phyloP scores from a whole-genome alignment of 2,888 invertebrate species.

The Patella caerulea region DNA sequence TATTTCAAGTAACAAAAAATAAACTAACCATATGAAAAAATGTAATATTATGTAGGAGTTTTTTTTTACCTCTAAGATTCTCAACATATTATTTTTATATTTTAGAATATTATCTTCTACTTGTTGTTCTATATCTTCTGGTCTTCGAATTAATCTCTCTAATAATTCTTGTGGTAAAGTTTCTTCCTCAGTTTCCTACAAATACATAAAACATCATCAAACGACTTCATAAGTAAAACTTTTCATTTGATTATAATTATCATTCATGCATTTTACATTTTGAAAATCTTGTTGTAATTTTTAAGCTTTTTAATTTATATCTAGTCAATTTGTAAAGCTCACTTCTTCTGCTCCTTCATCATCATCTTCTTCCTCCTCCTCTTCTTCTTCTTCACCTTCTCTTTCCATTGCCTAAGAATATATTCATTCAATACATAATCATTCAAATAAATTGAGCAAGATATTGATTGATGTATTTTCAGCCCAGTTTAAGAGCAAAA shows the following conservation, averaged over 20 bases:
- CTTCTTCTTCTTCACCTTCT: constrained; percentile 49
- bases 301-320: too few species aligned
- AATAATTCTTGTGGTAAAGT: constrained; percentile 63
- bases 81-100: constrained; percentile 66
- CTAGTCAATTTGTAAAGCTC: constrained; percentile 22
- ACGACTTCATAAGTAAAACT: not conserved
- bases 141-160: constrained; percentile 63
- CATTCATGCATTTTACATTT: constrained; percentile 5
- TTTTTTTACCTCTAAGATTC: constrained; percentile 64
- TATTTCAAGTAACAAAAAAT: too few species aligned
- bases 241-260: constrained; percentile 5
- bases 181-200: not conserved
- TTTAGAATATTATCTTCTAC: constrained; percentile 61
- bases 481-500: too few species aligned
- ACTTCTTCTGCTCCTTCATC: constrained; percentile 65
- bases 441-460: too few species aligned
- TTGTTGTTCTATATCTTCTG: constrained; percentile 67
- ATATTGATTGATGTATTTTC: too few species aligned
- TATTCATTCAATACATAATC: too few species aligned
- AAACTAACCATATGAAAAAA: too few species aligned
- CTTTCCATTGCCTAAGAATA: constrained; percentile 23
- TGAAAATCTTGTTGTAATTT: not conserved
- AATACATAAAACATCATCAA: not conserved
- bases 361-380: constrained; percentile 59
- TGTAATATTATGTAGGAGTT: too few species aligned